A percentile compares a stretch with the other conserved stretches of the same genome.
Evolutionary conservation across 2,113 vertebrate species (phyloP).

Genomic region (Gymnocephalus cernua): DNA sequence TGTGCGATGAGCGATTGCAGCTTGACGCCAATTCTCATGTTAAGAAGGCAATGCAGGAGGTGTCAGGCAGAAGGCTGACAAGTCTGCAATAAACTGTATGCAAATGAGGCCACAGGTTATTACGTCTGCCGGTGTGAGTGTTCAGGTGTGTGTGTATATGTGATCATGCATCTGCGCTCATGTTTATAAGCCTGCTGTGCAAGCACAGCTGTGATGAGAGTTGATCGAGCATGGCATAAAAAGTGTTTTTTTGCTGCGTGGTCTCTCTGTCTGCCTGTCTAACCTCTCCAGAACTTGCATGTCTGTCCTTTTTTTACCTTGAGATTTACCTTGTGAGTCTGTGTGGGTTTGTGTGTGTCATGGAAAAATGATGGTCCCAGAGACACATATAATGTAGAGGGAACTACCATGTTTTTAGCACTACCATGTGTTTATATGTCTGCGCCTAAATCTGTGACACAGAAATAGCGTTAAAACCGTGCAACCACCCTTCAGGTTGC

Average conservation of each 20-base stretch:
- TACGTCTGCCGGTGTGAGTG: conserved; percentile 39
- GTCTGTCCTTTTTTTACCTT: too few species aligned
- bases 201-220: conserved; percentile 68
- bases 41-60: conserved; percentile 48
- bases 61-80: conserved; percentile 49
- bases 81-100: conserved; percentile 76
- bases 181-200: conserved; percentile 59
- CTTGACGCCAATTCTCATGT: conserved; percentile 51
- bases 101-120: conserved; percentile 79
- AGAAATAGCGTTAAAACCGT: too few species aligned
- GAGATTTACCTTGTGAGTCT: too few species aligned
- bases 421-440: too few species aligned
- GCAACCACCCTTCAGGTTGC: too few species aligned
- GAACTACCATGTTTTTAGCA: too few species aligned
- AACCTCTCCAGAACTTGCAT: conserved; percentile 24
- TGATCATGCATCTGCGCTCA: conserved; percentile 13
- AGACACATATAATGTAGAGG: too few species aligned
- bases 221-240: conserved; percentile 61
- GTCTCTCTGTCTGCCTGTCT: conserved; percentile 28
- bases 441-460: too few species aligned
- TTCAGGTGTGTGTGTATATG: conserved; percentile 4
- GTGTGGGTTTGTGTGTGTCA: too few species aligned
- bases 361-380: too few species aligned
- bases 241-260: conserved; percentile 26
- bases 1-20: conserved; percentile 43